These are phyloP conservation scores for Dasypogon diadema DNA, from an alignment of 2,888 invertebrate genomes.

Conservation along the genomic window DNA sequence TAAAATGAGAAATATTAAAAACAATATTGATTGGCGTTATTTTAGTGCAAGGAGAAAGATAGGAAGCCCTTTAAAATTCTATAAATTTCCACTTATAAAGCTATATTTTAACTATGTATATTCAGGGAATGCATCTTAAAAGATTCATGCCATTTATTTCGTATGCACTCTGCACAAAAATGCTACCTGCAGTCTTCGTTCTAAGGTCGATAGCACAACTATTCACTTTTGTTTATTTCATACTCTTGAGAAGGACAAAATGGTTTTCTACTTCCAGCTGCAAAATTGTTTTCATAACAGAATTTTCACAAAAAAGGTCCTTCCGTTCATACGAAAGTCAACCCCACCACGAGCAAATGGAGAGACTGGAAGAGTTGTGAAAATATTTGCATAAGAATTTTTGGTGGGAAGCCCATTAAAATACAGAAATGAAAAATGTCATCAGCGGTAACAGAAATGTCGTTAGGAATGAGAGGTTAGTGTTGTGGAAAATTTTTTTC, in stretches of 20 bases:
- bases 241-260: conserved; percentile 16
- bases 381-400: conserved; percentile 48
- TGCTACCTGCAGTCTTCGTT: background rate
- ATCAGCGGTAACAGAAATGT: conserved; percentile 25
- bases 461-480: conserved; percentile 17
- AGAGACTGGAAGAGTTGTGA: conserved; percentile 8
- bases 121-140: no score
- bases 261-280: background rate
- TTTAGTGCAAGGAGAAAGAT: no score
- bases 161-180: no score
- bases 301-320: conserved; percentile 4
- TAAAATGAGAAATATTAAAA: no score
- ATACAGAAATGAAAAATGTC: conserved; percentile 35
- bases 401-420: conserved; percentile 9
- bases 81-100: no score
- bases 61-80: no score
- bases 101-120: no score
- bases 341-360: background rate
- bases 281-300: conserved; percentile 45
- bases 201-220: conserved; percentile 1
- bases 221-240: conserved; percentile 13
- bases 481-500: conserved; percentile 20
- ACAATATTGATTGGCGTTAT: no score
- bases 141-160: no score
- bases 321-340: background rate